Evolutionary conservation across 1,140 invertebrate genomes (phyloP), one percentile per base, ranked within the genome.

Genomic region (Zaprionus ornatus): DNA sequence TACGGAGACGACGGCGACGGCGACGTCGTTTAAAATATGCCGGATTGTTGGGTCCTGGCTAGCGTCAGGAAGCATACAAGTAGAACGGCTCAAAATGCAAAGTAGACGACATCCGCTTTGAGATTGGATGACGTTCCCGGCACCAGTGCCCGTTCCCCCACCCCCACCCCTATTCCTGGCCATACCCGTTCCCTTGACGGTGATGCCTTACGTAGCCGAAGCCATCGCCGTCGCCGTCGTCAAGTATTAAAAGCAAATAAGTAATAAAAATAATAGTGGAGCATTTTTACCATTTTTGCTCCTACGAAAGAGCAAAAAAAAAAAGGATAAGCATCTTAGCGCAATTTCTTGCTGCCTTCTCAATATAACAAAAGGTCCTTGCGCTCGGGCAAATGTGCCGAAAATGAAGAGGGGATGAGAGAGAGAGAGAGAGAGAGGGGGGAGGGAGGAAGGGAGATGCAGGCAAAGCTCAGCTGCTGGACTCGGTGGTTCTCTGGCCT

Each of bases 251-350:
- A 92, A 92, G 91, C 91, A 92, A 92, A 92, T 92, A 92, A 91
- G 91, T 92, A 91, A 92, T 92, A 92, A 92, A 91, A 92, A 92
- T 92, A 92, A 92, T 92, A 92, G 92, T 91, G 91, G 87, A 79
- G 86, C 80, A 86, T 92, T 91, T 91, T 91, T 90, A 86, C 87
- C 87, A 88, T 88, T 88, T 90, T 85, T 88, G 79, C 85, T 82
- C 64, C 84, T 73, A 62, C 75, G 70, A 80, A 87, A 85, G 74
- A 81, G 77, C 82, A 59, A 64, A 73, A 66, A 60, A 73, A 69
- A 87, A 90, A 92, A 92, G 91, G 91, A 92, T 92, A 92, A 91
- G 84, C 78, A 91, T 92, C 91, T 91, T 92, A 91, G 90, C 80
- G 76, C 84, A 90, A 86, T 90, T 91, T 86, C 85, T 86, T 83